Base-by-base conservation (phyloP, 2,113 vertebrate genomes). In the Cebidichthys violaceus region DNA sequence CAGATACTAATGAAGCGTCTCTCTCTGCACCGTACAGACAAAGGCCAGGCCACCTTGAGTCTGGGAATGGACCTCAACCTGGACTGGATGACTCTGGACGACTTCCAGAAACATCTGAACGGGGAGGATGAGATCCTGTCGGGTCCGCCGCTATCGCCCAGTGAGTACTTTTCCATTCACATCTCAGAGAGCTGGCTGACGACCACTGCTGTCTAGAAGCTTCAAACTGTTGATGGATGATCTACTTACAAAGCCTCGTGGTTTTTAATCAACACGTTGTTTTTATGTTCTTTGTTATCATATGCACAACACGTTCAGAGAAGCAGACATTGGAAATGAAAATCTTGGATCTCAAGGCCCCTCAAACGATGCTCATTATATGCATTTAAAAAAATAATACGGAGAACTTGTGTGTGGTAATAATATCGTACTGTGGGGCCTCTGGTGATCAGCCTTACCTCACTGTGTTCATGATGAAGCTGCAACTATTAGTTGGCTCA, bases 51-150 rank as follows among this genome's bases (percentile, higher is more conserved):
- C 59, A 94, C 97, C 59, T 67, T 98, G 77, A 98, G 94, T 89
- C 94, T 99, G 77, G 98, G 97, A 77, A 97, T 99, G 96, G 97
- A 99, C 78, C 95, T 99, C 31, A 97, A 98, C 82, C 92, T 99
- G 79, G 97, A 99, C 68, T 99, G 97, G 97, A 97, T 99, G 95
- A 97, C 96, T 0, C 88, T 99, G 37, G 97, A 99, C 54, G 97
- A 99, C 84, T 99, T 99, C 85, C 98, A 99, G 83, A 99, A 96
- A 93, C 98, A 99, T 90, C 95, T 99, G 59, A 96, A 97, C 67
- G 98, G 97, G 81, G 96, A 96, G 55, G 96, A 99, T 92, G 97
- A 98, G 88, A 95, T 96, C 69, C 90, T 95, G 22, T 85, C 93
- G 18, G 92, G 93, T 65, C 86, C 93, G 66, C 93, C 95, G 0